Evolutionary conservation across 2,113 vertebrate genomes (phyloP), one percentile per base, ranked within the genome.

Genomic region (Ardeotis arabs): DNA sequence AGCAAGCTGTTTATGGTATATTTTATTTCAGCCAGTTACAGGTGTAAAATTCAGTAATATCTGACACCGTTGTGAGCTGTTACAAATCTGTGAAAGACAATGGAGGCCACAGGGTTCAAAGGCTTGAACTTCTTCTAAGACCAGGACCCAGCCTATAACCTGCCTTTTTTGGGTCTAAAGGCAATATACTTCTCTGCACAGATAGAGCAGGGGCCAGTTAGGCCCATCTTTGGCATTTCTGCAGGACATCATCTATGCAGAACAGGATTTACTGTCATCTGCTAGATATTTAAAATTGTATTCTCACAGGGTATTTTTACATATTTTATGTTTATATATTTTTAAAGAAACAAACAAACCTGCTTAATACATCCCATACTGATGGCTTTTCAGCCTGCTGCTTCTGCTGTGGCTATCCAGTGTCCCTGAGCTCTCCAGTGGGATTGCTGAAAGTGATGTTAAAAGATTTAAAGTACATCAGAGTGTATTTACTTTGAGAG

Each of bases 301-400:
- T 96, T 95, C 92, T 93, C 92, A 96, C 39, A 50, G 58, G 58
- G 47, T 93, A 93, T 93, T 92, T 94, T 92, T 84, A 29, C 4
- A 0, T 72, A 64, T 84, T 68, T 95, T 93, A 92, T 95, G 95
- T 93, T 85, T 80, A 47, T 67, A 8, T 58, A 45, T 87, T 93
- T 87, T 47, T 70, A 94, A 44, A 20, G 11, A 33, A 93, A 80
- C 68, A 95, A 93, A 84, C 52, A 29, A 64, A 25, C 24, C 53
- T 90, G 49, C 21, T 86, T 50, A 78, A 70, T 89, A n/a, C 53
- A 87, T 78, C 17, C 6, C 2, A 2, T 60, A 29, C 33, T 90
- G 53, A 93, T 90, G 76, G 49, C 53, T 95, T 95, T 97, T 92
- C 91, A 94, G n/a, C 20, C 80, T 96, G 92, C 31, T 90, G 2